A percentile compares a stretch with the other conserved stretches of the same genome.
These are phyloP conservation scores for Meloidogyne floridensis DNA, from an alignment of 1,140 invertebrate species.

Conservation along the genomic window DNA sequence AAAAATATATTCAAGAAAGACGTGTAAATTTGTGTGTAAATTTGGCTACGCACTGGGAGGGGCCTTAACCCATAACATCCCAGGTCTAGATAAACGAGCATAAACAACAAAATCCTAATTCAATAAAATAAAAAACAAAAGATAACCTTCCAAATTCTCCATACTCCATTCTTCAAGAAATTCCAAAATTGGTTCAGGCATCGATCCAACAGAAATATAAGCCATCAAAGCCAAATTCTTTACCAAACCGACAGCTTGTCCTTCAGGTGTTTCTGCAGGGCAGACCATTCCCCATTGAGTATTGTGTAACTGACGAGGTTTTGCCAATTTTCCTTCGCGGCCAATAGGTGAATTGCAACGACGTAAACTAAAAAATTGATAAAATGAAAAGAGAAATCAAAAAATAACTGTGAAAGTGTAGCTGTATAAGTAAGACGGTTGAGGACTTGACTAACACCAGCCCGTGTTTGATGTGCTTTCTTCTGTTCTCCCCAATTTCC, in stretches of 20 bases:
- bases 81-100: too few species aligned
- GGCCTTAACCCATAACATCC: too few species aligned
- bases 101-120: too few species aligned
- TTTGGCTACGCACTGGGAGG: too few species aligned
- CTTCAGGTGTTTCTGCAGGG: constrained; percentile 96
- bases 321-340: constrained; percentile 93
- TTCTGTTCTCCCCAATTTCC: constrained; percentile 99
- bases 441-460: constrained; percentile 85
- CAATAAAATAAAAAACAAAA: not conserved
- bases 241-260: constrained; percentile 78
- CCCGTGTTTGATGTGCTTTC: constrained; percentile 95
- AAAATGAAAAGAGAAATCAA: not conserved
- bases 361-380: constrained; percentile 73
- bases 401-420: constrained; percentile 82
- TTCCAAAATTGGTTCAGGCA: constrained; percentile 95
- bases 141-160: constrained; percentile 95
- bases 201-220: constrained; percentile 96
- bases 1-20: too few species aligned
- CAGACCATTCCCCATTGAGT: constrained; percentile 99
- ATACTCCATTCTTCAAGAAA: constrained; percentile 99
- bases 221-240: constrained; percentile 98
- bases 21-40: too few species aligned
- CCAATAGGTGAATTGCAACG: constrained; percentile 97
- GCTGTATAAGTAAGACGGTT: constrained; percentile 95
- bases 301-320: constrained; percentile 95